Evolutionary conservation across 1,140 invertebrate species (phyloP).

Genomic region (Brachionus rotundiformis): DNA sequence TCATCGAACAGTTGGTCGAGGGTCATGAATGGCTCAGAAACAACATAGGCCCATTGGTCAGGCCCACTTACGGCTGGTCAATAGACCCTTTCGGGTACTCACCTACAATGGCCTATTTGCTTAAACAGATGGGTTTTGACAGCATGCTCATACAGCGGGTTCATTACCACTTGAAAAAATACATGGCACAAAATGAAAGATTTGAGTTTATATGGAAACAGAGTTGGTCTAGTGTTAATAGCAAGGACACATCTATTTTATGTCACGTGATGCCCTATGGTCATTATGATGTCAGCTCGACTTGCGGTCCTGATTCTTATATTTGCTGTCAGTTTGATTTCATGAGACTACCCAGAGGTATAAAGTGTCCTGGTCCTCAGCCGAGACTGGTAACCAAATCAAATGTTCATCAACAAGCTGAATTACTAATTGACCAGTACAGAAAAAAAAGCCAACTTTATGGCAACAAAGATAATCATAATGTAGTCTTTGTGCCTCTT

Average conservation of each 20-base stretch:
- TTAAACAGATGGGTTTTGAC: conserved; percentile 80
- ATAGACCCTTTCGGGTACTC: conserved; percentile 95
- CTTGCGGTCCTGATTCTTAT: conserved; percentile 95
- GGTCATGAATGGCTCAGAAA: conserved; percentile 78
- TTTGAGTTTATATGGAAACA: conserved; percentile 94
- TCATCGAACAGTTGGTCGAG: conserved; percentile 89
- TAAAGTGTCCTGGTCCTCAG: conserved; percentile 79
- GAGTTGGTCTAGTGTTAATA: conserved; percentile 56
- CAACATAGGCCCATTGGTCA: conserved; percentile 47
- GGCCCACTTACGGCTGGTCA: conserved; percentile 73
- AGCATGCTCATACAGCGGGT: conserved; percentile 88
- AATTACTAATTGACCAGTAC: conserved; percentile 86
- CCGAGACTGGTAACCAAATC: conserved; percentile 76
- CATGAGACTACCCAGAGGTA: conserved; percentile 75
- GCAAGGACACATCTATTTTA: conserved; percentile 68
- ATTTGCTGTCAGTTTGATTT: conserved; percentile 98
- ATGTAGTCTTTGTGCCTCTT: conserved; percentile 83
- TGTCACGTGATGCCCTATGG: conserved; percentile 99
- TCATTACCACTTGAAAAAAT: conserved; percentile 92
- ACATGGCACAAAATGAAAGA: conserved; percentile 76
- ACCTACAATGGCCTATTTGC: conserved; percentile 81
- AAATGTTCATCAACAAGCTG: conserved; percentile 81
- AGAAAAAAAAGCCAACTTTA: conserved; percentile 91
- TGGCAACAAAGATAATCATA: conserved; percentile 65
- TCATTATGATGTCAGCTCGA: conserved; percentile 94